A percentile compares a stretch with the other conserved stretches of the same genome.
Conservation (phyloP, 1,140 invertebrate species). For the Monochamus saltuarius region DNA sequence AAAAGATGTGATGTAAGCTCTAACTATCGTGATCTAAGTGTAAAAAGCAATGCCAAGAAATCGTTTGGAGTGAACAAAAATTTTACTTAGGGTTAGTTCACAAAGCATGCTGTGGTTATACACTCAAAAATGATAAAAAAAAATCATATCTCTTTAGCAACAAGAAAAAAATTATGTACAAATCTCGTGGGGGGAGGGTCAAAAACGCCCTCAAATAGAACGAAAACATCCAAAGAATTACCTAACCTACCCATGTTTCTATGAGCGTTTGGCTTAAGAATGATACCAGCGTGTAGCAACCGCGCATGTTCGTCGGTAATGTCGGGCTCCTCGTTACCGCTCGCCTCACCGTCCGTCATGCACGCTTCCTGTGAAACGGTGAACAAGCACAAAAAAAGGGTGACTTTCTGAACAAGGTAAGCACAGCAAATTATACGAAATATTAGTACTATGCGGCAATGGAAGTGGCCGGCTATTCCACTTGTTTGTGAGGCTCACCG, state of each 20-base stretch:
- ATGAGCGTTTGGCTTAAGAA: constrained; percentile 40
- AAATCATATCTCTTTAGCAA: background rate
- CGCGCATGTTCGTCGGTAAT: constrained; percentile 84
- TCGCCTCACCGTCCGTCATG: constrained; percentile 63
- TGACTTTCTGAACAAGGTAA: constrained; percentile 13
- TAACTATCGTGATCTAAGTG: no score
- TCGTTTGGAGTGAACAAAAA: no score
- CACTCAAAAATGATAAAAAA: background rate
- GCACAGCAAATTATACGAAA: constrained; percentile 19
- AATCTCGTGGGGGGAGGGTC: no score
- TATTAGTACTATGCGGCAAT: background rate
- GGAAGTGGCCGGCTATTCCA: background rate
- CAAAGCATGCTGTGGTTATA: constrained; percentile 13
- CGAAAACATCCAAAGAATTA: background rate
- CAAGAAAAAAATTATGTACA: no score
- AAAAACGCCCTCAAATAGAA: no score
- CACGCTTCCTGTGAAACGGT: constrained; percentile 57
- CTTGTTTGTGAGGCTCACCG: no score
- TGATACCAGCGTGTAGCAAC: constrained; percentile 62
- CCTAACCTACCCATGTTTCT: constrained; percentile 46
- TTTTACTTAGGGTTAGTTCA: constrained; percentile 9
- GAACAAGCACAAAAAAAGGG: constrained; percentile 25
- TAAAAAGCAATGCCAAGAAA: no score
- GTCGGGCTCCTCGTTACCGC: constrained; percentile 66
- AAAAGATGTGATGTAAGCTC: no score